phyloP scores from a whole-genome alignment of 2,113 vertebrate species.

The Prunella himalayana region DNA sequence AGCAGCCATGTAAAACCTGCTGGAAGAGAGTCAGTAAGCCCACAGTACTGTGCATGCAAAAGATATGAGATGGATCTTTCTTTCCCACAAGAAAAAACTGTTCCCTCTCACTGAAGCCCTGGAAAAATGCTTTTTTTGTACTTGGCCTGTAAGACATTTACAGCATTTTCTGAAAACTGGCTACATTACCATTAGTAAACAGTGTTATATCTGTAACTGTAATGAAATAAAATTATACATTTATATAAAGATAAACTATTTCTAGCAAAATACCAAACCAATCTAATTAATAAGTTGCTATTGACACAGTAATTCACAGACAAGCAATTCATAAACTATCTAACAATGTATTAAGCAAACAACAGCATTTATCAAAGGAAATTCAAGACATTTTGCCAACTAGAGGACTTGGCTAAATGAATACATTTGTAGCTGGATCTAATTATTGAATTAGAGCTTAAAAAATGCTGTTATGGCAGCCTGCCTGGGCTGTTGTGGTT shows the following conservation, averaged over 20 bases:
- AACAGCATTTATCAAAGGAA: neutral
- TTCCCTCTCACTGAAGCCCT: neutral
- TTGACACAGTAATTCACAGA: neutral
- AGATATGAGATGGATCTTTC: neutral
- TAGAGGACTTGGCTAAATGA: neutral
- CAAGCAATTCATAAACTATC: neutral
- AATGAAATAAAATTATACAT: neutral
- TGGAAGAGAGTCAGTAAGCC: neutral
- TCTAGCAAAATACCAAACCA: neutral
- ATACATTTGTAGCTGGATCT: constrained; percentile 2
- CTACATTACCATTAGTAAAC: neutral
- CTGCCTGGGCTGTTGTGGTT: constrained; percentile 33
- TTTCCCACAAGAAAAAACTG: neutral
- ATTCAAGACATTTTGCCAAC: constrained; percentile 15
- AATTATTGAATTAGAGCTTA: constrained; percentile 38
- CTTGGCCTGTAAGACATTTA: neutral
- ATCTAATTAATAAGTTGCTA: neutral
- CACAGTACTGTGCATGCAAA: neutral
- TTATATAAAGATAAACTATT: neutral
- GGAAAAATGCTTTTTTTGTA: neutral
- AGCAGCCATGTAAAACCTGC: neutral
- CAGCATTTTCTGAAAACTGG: neutral
- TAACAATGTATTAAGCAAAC: neutral
- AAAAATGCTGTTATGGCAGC: constrained; percentile 15
- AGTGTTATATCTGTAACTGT: neutral